Conservation (phyloP, 2,888 invertebrate species). For the Drosophila sordidula region DNA sequence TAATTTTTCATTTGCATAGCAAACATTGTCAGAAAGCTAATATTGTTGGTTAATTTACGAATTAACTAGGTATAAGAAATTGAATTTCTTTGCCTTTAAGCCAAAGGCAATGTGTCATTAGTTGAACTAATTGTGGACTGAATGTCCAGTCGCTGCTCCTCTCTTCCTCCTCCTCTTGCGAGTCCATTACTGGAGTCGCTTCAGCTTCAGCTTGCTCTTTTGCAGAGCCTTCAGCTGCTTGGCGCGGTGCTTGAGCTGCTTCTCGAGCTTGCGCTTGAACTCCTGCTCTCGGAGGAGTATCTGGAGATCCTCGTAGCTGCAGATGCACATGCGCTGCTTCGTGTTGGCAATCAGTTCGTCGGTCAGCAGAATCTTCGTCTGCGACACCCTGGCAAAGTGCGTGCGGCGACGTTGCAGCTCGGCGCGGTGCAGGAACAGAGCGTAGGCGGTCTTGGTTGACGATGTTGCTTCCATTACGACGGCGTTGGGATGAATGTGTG, state of each 20-base stretch:
- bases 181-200: constrained; percentile 24
- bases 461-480: constrained; percentile 55
- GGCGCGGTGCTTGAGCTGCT: constrained; percentile 47
- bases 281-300: constrained; percentile 54
- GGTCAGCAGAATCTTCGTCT: constrained; percentile 61
- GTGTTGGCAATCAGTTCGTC: constrained; percentile 47
- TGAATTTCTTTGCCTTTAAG: constrained; percentile 48
- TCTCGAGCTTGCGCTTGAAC: constrained; percentile 55
- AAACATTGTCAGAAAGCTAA: background rate
- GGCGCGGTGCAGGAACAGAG: constrained; percentile 63
- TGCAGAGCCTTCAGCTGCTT: constrained; percentile 54
- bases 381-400: constrained; percentile 42
- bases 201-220: constrained; percentile 39
- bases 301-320: constrained; percentile 63
- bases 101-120: constrained; percentile 36
- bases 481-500: constrained; percentile 49
- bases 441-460: constrained; percentile 49
- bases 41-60: background rate
- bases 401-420: constrained; percentile 57
- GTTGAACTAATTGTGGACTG: constrained; percentile 7
- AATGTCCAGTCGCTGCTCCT: background rate
- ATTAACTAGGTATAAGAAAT: constrained; percentile 37
- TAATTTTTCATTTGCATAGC: constrained; percentile 3
- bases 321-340: constrained; percentile 47
- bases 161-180: background rate